Conservation (phyloP, 2,797 vertebrate species). For the Bufotes viridis region DNA sequence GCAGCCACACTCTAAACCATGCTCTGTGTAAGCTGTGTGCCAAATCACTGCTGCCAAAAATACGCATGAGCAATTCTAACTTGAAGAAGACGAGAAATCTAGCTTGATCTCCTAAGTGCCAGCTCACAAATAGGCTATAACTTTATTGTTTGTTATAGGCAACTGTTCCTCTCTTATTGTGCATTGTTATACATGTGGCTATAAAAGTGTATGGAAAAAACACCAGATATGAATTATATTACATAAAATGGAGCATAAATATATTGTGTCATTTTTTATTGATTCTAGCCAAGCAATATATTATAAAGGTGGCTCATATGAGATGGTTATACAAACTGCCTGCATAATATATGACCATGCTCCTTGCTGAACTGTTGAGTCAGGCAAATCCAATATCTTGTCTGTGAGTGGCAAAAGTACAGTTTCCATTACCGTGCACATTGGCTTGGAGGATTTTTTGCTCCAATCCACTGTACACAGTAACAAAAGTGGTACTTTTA, state of each 20-base stretch:
- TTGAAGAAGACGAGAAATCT: not conserved
- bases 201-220: not conserved
- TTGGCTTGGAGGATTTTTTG: too few species aligned
- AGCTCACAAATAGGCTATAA: not conserved
- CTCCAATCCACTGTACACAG: too few species aligned
- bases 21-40: not conserved
- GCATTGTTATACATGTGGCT: not conserved
- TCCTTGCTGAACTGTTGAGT: not conserved
- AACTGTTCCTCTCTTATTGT: not conserved
- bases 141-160: not conserved
- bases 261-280: constrained; percentile 10
- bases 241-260: not conserved
- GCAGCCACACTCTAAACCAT: not conserved
- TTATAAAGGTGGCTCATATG: not conserved
- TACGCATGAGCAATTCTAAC: not conserved
- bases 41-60: constrained; percentile 8
- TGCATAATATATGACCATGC: not conserved
- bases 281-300: not conserved
- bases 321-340: not conserved
- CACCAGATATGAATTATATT: not conserved
- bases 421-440: too few species aligned
- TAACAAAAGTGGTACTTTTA: too few species aligned
- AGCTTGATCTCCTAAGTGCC: not conserved
- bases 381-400: not conserved
- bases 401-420: too few species aligned